Conservation (phyloP, 2,797 vertebrate genomes). For the Danio tinwini region DNA sequence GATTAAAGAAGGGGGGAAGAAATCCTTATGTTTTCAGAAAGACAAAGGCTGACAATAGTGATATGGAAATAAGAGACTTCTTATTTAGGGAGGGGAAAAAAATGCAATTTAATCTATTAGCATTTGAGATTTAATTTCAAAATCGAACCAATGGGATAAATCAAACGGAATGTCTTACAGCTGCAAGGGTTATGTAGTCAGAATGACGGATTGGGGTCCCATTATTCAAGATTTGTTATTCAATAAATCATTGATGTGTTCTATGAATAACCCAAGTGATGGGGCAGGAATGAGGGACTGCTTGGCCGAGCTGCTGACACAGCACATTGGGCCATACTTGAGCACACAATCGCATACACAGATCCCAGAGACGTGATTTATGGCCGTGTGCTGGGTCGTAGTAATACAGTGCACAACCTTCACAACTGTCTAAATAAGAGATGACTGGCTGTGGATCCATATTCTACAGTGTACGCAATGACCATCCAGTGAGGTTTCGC, state of each 20-base stretch:
- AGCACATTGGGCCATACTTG: slow-evolving; percentile 61
- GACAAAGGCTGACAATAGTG: slow-evolving; percentile 16
- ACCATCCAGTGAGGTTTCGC: slow-evolving; percentile 16
- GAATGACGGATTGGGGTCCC: slow-evolving; percentile 75
- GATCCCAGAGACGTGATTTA: slow-evolving; percentile 51
- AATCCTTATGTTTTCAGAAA: slow-evolving; percentile 33
- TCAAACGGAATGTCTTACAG: slow-evolving; percentile 66
- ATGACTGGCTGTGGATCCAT: slow-evolving; percentile 37
- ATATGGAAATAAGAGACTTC: slow-evolving; percentile 24
- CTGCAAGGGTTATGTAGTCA: slow-evolving; percentile 60
- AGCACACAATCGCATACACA: slow-evolving; percentile 19
- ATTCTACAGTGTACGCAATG: slow-evolving; percentile 8
- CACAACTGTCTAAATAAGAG: slow-evolving; percentile 37
- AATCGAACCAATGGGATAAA: slow-evolving; percentile 68
- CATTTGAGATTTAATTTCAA: slow-evolving; percentile 70
- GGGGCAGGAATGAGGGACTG: slow-evolving; percentile 66
- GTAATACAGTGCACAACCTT: slow-evolving; percentile 47
- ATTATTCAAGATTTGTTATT: slow-evolving; percentile 81
- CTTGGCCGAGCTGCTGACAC: slow-evolving; percentile 56
- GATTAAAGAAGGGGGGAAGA: slow-evolving; percentile 23
- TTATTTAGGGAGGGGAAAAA: slow-evolving; percentile 46
- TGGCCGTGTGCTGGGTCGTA: slow-evolving; percentile 35
- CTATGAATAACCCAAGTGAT: slow-evolving; percentile 77
- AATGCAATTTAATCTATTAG: slow-evolving; percentile 69
- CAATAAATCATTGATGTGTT: slow-evolving; percentile 83